phyloP scores from a whole-genome alignment of 2,888 invertebrate species.

The Lysandra coridon region DNA sequence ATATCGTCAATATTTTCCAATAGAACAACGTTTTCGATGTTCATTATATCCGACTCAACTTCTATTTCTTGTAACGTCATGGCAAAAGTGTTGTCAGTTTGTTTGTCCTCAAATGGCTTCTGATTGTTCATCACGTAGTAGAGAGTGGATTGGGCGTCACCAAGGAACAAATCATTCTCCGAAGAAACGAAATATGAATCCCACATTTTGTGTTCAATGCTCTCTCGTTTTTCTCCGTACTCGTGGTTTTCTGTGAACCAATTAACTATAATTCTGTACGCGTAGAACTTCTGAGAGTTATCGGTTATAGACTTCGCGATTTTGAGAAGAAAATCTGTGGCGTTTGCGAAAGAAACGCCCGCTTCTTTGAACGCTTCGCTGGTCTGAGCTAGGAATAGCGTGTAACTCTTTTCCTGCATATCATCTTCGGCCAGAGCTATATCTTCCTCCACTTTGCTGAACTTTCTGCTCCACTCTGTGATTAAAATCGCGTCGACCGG shows the following conservation, averaged over 20 bases:
- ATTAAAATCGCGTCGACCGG: slow-evolving; percentile 76
- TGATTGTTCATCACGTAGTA: slow-evolving; percentile 65
- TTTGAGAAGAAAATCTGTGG: slow-evolving; percentile 83
- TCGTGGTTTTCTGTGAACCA: slow-evolving; percentile 72
- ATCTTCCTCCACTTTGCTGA: slow-evolving; percentile 52
- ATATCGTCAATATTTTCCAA: slow-evolving; percentile 66
- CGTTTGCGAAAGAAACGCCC: slow-evolving; percentile 81
- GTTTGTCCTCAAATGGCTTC: slow-evolving; percentile 56
- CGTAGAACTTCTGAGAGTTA: slow-evolving; percentile 73
- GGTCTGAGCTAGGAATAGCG: slow-evolving; percentile 81
- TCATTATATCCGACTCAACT: slow-evolving; percentile 68
- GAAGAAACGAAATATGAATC: slow-evolving; percentile 62
- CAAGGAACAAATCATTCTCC: slow-evolving; percentile 55
- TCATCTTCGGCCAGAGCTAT: slow-evolving; percentile 54
- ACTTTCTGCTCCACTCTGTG: slow-evolving; percentile 78
- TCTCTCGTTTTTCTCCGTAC: slow-evolving; percentile 63
- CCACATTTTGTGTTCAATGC: slow-evolving; percentile 75
- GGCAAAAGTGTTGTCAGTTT: slow-evolving; percentile 65
- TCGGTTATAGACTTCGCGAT: slow-evolving; percentile 75
- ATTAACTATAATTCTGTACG: slow-evolving; percentile 69
- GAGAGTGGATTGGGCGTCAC: slow-evolving; percentile 60
- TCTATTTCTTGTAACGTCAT: slow-evolving; percentile 67
- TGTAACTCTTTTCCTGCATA: slow-evolving; percentile 61
- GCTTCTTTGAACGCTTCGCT: slow-evolving; percentile 82
- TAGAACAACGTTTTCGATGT: slow-evolving; percentile 62